Evolutionary conservation across 2,113 vertebrate species (phyloP), one percentile per base, ranked within the genome.

Genomic region (Anseranas semipalmata): DNA sequence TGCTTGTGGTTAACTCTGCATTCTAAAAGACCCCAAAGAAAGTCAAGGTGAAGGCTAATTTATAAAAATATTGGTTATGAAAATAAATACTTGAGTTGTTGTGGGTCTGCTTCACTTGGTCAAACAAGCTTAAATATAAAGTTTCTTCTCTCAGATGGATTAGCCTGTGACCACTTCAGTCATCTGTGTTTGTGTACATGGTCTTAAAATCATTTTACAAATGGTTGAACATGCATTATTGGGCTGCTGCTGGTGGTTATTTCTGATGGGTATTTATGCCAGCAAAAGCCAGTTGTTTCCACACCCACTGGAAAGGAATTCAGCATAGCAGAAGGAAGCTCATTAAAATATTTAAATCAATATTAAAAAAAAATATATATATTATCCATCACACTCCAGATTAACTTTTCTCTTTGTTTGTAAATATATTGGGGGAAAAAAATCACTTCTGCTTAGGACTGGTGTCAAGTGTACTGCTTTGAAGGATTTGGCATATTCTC

Each of bases 401-500:
- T 59, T 52, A 48, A 21, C 33, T 72, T 76, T 58, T 73, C 16
- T 68, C 37, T 87, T 67, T 95, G 52, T 96, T 91, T 92, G 74
- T 87, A 96, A 96, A 93, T 85, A 89, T 48, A 67, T 24, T 28
- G 5, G 15, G 32, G 59, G 3, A 52, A 58, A 77, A 77, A 90
- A 68, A 52, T 68, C 37, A 24, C 53, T 93, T 93, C 89, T 93
- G 76, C 71, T 78, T 76, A 39, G 71, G 59, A 45, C n/a, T 87
- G 66, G 82, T 92, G 92, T 86, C 83, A 92, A 80, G 45, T 67
- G 50, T 45, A 43, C 62, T 73, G 72, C 77, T 96, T 88, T 93
- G 91, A 96, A 93, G 92, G 87, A 93, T 87, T 84, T 95, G 97
- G 95, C 55, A 16, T 90, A 35, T 93, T 92, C 81, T 96, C 93